Base-by-base conservation (phyloP, 1,140 invertebrate genomes). In the Hetaerina americana region DNA sequence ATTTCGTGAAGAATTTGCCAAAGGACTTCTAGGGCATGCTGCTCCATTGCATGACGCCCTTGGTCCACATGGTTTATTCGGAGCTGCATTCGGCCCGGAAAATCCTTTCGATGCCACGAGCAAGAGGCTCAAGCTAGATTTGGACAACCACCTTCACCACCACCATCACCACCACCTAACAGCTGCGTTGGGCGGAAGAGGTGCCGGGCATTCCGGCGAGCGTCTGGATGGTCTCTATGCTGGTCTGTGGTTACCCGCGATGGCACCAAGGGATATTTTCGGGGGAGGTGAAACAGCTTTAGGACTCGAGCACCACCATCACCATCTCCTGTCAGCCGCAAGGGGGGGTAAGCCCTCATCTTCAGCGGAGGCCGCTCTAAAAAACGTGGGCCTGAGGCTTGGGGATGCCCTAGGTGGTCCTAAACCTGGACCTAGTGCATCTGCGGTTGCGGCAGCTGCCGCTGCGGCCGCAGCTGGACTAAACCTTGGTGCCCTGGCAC, bases 1-100 rank as follows among this genome's bases (percentile, higher is more conserved):
- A 66, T 80, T 92, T 28, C 85, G 88, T 68, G 90, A 92, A 75
- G 90, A 92, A 76, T 89, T 90, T 77, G 86, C 88, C 68, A 92
- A 91, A 80, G 85, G 84, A 67, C 82, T 88, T 74, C 78, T 87
- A 49, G 79, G 81, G 68, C 86, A 87, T 79, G 84, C 85, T 70
- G 81, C 84, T 24, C 82, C 85, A 12, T 85, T 89, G 78, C 81
- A 82, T 70, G 72, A 83, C 5, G 79, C 81, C 10, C 79, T 81
- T 24, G 78, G 76, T 18, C 84, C 84, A 66, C 80, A 83, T 66
- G 87, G 87, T 8, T 81, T 91, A 0, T 90, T 91, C 78, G 79
- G 80, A 0, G 69, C 76, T 0, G 75, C 76, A 12, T 86, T 88
- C 71, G 88, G 88, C 69, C 91, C 91, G 77, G 89, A 90, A 75